These are phyloP conservation scores for Pagrus major DNA, from an alignment of 2,113 vertebrate genomes.

Conservation along the genomic window DNA sequence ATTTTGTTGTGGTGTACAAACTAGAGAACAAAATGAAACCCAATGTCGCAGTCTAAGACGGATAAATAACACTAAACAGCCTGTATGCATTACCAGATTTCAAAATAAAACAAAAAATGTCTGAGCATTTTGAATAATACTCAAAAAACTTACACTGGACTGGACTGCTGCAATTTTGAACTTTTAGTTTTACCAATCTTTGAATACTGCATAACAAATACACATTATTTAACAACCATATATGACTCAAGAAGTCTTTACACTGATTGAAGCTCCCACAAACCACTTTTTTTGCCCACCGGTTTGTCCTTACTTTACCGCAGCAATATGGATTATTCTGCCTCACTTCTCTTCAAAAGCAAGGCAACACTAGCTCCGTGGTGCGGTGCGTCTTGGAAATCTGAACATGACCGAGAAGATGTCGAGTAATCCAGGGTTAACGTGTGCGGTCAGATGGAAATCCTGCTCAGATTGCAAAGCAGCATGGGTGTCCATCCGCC, in stretches of 20 bases:
- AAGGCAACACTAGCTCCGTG: constrained; percentile 31
- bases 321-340: constrained; percentile 51
- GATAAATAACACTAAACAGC: constrained; percentile 39
- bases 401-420: constrained; percentile 71
- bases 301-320: constrained; percentile 43
- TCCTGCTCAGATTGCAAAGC: constrained; percentile 83
- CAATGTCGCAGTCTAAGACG: constrained; percentile 25
- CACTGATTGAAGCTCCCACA: neutral
- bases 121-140: too few species aligned
- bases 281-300: neutral
- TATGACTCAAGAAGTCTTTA: neutral
- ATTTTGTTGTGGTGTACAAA: constrained; percentile 33
- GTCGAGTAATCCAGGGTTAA: constrained; percentile 76
- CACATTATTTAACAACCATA: neutral
- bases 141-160: too few species aligned
- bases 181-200: too few species aligned
- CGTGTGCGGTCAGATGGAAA: constrained; percentile 73
- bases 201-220: neutral
- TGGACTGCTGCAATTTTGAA: too few species aligned
- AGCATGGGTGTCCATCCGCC: constrained; percentile 74
- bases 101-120: constrained; percentile 19
- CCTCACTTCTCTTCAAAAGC: constrained; percentile 59
- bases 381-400: constrained; percentile 53
- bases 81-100: constrained; percentile 18
- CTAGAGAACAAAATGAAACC: constrained; percentile 25